These are phyloP conservation scores for Takifugu bimaculatus DNA, from an alignment of 2,113 vertebrate genomes.

Conservation along the genomic window DNA sequence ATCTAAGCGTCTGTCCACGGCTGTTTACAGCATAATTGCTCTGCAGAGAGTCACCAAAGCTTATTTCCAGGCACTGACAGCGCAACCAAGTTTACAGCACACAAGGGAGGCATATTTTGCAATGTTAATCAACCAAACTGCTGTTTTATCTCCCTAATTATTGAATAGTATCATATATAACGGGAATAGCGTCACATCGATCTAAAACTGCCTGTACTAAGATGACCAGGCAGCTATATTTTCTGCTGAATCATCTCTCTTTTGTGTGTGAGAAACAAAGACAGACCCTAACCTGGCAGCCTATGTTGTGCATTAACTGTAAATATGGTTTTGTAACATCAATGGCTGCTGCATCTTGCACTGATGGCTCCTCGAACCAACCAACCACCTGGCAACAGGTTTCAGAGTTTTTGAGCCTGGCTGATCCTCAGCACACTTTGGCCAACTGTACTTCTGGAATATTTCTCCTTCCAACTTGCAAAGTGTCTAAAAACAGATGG, in stretches of 20 bases:
- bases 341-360: too few species aligned
- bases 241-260: constrained; percentile 5
- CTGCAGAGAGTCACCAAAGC: not conserved
- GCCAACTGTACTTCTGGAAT: constrained; percentile 66
- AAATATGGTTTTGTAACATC: too few species aligned
- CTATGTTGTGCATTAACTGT: constrained; percentile 24
- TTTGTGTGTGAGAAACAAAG: constrained; percentile 7
- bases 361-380: too few species aligned
- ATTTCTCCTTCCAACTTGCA: constrained; percentile 67
- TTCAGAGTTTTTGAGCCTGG: not conserved
- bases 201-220: too few species aligned
- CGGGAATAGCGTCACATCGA: too few species aligned
- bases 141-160: too few species aligned
- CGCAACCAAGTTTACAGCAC: too few species aligned
- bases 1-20: not conserved
- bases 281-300: constrained; percentile 8
- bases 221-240: not conserved
- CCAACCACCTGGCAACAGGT: too few species aligned
- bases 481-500: constrained; percentile 66
- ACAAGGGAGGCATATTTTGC: too few species aligned
- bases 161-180: too few species aligned
- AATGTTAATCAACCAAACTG: too few species aligned
- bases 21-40: not conserved
- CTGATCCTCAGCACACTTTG: constrained; percentile 44
- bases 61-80: not conserved